Base-by-base conservation (phyloP, 2,888 invertebrate species). In the Bhutanitis thaidina region DNA sequence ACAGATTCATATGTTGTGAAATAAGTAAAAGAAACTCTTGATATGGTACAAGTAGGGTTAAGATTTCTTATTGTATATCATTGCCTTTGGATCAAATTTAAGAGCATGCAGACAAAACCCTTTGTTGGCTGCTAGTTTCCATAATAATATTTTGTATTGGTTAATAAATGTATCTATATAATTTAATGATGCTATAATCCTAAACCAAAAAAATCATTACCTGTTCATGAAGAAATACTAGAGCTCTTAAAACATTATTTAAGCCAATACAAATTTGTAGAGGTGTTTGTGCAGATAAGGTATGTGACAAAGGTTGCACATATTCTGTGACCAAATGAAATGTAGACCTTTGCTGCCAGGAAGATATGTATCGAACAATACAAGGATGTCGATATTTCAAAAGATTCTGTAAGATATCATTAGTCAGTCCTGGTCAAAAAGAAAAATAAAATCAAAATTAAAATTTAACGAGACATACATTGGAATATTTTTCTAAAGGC, bases 371-470 rank as follows among this genome's bases (percentile, higher is more conserved):
- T 68, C 93, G 94, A 9, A 97, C 80, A 61, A 97, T 96, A 64
- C 93, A 94, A 0, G 97, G 97, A 83, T 97, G 97, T 0, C 97
- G 93, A 77, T 95, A 93, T 50, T 95, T 92, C 90, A 95, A 94
- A 53, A 97, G 90, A 84, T 95, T 96, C 97, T 97, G 79, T 49
- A 92, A 91, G 52, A 40, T 57, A 10, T 8, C 13, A 34, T 25
- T 10, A 20, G 5, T 30, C 4, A 25, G 7, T 36, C 25, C n/a
- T 13, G 8, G 3, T 15, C 25, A 14, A 13, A 9, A 32, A 34
- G 30, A 8, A 12, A 16, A 9, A 29, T 10, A 8, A 25, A n/a
- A 15, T 38, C 27, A 29, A 14, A 43, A 43, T 7, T 3, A 7
- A 50, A 43, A 14, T 39, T 37, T 25, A 13, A 4, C 1, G n/a